Conservation (phyloP, 2,113 vertebrate genomes). For the Erythrolamprus reginae region DNA sequence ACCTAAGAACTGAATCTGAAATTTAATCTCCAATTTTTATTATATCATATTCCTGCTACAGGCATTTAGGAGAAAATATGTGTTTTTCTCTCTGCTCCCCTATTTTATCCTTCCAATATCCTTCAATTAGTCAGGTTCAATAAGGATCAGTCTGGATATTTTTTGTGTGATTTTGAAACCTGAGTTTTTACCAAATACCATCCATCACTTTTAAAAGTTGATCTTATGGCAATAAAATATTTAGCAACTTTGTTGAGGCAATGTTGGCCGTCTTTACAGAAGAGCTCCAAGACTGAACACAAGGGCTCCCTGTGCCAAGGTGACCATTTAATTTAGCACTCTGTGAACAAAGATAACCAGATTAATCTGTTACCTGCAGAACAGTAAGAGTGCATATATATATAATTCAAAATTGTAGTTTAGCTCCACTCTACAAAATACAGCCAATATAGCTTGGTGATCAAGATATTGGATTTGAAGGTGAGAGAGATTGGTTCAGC, state of each 20-base stretch:
- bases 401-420: background rate
- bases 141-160: background rate
- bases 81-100: background rate
- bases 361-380: background rate
- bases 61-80: background rate
- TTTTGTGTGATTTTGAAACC: background rate
- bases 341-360: background rate
- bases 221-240: background rate
- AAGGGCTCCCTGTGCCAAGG: slow-evolving; percentile 19
- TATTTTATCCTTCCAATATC: background rate
- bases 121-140: background rate
- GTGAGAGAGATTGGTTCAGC: background rate
- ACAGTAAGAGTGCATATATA: background rate
- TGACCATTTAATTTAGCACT: slow-evolving; percentile 12
- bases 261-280: slow-evolving; percentile 20
- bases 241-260: background rate
- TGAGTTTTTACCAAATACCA: background rate
- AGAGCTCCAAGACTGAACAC: slow-evolving; percentile 9
- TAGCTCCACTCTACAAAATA: background rate
- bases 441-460: background rate
- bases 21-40: background rate
- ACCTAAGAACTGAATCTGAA: background rate
- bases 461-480: background rate
- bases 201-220: background rate
- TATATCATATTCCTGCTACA: background rate